Evolutionary conservation across 2,113 vertebrate genomes (phyloP).

Genomic region (Petrocephalus zakoni): DNA sequence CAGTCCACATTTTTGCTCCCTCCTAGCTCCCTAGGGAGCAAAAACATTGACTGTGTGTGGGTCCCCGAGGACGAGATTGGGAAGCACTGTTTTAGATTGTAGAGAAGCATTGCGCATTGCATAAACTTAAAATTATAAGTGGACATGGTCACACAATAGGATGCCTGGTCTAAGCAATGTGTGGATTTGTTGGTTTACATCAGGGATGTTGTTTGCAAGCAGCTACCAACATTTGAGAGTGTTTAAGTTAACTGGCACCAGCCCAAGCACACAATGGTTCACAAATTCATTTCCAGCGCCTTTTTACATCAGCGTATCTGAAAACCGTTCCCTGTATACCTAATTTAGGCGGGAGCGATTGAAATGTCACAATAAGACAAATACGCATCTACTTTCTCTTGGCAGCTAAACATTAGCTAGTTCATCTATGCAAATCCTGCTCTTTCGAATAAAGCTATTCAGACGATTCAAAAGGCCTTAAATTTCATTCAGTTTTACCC

Average conservation of each 20-base stretch:
- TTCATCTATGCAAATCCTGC: neutral
- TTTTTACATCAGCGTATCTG: neutral
- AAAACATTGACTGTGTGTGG: neutral
- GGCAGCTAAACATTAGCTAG: neutral
- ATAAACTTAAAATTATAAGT: neutral
- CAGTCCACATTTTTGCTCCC: neutral
- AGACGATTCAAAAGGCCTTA: neutral
- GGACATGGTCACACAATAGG: neutral
- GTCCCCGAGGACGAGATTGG: neutral
- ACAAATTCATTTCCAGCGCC: neutral
- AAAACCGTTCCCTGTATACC: neutral
- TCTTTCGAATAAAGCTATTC: conserved; percentile 2
- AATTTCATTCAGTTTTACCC: conserved; percentile 7
- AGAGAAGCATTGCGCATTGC: neutral
- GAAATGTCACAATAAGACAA: conserved; percentile 8
- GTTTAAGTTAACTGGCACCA: neutral
- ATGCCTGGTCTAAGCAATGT: neutral
- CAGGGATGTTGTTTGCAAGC: neutral
- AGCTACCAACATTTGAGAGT: neutral
- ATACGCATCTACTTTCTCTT: neutral
- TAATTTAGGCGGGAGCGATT: neutral
- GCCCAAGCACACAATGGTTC: neutral
- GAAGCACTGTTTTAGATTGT: neutral
- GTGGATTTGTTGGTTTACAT: neutral
- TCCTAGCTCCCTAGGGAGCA: neutral